Evolutionary conservation across 1,140 invertebrate genomes (phyloP), one percentile per base, ranked within the genome.

Genomic region (Polyergus mexicanus): DNA sequence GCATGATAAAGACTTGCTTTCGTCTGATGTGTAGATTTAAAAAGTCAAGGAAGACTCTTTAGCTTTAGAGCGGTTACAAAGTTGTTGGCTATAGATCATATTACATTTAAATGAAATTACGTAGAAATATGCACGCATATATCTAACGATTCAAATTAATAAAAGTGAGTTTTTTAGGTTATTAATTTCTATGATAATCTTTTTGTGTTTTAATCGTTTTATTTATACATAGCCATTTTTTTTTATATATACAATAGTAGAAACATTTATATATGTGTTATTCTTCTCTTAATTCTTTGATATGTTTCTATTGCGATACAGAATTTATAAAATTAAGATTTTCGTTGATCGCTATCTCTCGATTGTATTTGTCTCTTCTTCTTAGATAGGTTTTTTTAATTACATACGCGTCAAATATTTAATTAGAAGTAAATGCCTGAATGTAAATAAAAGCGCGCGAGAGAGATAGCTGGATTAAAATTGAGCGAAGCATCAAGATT

Each of bases 361-460:
- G 13, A 74, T 60, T 47, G 28, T 35, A 2, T 51, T 51, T 71
- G 41, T 1, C 62, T 58, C 6, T 44, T 19, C 2, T 11, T 13
- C 7, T 2, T 38, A 41, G 6, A 13, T 68, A n/a, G n/a, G n/a
- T n/a, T 83, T 69, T 83, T 72, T 83, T 83, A 83, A 83, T 74
- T 83, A 83, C 13, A 60, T 72, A 72, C 11, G n/a, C 54, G 25
- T 62, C n/a, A 83, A 69, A 60, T 74, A 60, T 74, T 69, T 38
- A 19, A 8, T 58, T 13, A 13, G 22, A 58, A 5, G 56, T 10
- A n/a, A 81, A 44, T 38, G 22, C 16, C 32, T 28, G 35, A 47
- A n/a, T 19, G 47, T 19, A 60, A 81, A 72, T 81, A 72, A 71
- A 58, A 60, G 2, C 51, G 28, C n/a, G 11, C 11, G 58, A 22